A percentile compares a stretch with the other conserved stretches of the same genome.
Conservation (phyloP, 2,888 invertebrate species). For the Gasteruption jaculator region DNA sequence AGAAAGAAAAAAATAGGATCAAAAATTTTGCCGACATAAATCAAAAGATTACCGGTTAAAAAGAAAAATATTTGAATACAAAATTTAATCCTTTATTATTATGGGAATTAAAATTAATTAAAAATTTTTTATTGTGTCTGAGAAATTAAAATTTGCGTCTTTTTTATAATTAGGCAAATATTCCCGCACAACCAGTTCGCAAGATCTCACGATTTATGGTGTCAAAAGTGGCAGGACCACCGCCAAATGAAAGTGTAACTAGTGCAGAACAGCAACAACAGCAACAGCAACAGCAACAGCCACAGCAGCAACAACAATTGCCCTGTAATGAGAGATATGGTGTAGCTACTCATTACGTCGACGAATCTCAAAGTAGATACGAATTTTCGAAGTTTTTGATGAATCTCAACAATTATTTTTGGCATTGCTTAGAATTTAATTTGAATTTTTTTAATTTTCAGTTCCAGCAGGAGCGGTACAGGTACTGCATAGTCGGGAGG, state of each 20-base stretch:
- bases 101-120: too few relatives aligned
- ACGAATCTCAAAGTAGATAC: conserved; percentile 32
- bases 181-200: conserved; percentile 54
- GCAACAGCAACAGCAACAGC: conserved; percentile 18
- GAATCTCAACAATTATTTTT: background rate
- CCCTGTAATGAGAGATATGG: conserved; percentile 19
- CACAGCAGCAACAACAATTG: conserved; percentile 22
- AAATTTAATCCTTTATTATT: too few relatives aligned
- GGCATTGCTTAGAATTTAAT: background rate
- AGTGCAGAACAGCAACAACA: conserved; percentile 25
- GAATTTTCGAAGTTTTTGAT: too few relatives aligned
- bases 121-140: too few relatives aligned
- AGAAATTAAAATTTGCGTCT: too few relatives aligned
- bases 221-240: conserved; percentile 49
- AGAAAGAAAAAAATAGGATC: too few relatives aligned
- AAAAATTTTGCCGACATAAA: too few relatives aligned
- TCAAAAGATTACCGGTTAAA: too few relatives aligned
- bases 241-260: conserved; percentile 26
- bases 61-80: too few relatives aligned
- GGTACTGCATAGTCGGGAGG: conserved; percentile 41
- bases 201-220: conserved; percentile 81
- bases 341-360: conserved; percentile 26
- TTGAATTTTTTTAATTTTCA: conserved; percentile 17
- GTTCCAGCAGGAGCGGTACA: conserved; percentile 32
- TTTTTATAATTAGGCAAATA: too few relatives aligned